Conservation (phyloP, 1,140 invertebrate species). For the Oryctes rhinoceros region DNA sequence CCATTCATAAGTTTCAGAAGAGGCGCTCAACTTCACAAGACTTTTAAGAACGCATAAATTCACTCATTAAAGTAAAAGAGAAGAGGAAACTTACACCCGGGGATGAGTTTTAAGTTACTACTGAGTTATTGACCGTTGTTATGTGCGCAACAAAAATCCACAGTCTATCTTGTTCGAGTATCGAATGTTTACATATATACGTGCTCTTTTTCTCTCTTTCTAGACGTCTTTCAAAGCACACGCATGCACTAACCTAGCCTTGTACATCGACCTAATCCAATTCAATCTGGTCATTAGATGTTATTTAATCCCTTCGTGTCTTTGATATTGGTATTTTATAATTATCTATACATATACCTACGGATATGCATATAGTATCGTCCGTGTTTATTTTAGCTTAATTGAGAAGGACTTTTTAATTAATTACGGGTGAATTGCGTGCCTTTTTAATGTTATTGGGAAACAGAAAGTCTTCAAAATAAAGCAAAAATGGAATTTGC, state of each 20-base stretch:
- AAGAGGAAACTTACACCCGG: slow-evolving; percentile 11
- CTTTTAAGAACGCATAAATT: slow-evolving; percentile 32
- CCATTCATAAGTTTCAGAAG: slow-evolving; percentile 26
- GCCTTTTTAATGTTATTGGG: neutral
- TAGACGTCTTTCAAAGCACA: neutral
- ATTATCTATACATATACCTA: slow-evolving; percentile 9
- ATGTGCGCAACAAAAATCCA: slow-evolving; percentile 6
- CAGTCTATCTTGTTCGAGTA: neutral
- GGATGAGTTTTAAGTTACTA: slow-evolving; percentile 36
- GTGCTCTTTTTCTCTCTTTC: neutral
- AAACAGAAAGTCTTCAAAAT: neutral
- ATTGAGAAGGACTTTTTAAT: neutral
- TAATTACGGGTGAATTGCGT: neutral
- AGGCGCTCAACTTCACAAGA: slow-evolving; percentile 1
- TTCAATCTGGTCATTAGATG: slow-evolving; percentile 26
- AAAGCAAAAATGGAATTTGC: neutral
- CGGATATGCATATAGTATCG: neutral
- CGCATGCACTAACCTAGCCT: slow-evolving; percentile 11
- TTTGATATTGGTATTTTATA: slow-evolving; percentile 20
- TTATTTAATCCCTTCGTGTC: slow-evolving; percentile 5
- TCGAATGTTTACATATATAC: neutral
- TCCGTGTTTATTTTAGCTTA: neutral
- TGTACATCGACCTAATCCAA: slow-evolving; percentile 11
- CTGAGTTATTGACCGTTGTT: slow-evolving; percentile 35
- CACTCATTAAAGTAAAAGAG: slow-evolving; percentile 34